A percentile compares a stretch with the other conserved stretches of the same genome.
Conservation (phyloP, 2,113 vertebrate species). For the Nycticryphes semicollaris region DNA sequence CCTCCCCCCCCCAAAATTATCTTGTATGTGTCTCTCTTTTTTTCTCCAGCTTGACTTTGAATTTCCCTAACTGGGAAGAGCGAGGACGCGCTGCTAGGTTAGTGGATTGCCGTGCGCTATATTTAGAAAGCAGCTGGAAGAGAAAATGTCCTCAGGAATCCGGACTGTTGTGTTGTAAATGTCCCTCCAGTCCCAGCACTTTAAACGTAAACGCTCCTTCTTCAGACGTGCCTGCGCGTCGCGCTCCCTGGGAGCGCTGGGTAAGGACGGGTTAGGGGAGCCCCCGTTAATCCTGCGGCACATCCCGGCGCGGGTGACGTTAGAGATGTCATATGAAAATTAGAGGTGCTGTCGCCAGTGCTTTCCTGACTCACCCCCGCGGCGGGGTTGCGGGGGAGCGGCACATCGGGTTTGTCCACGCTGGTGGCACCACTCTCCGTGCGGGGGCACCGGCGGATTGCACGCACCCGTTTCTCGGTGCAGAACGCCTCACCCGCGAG, state of each 20-base stretch:
- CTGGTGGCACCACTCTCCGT: neutral
- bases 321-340: neutral
- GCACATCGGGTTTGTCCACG: neutral
- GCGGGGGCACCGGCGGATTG: neutral
- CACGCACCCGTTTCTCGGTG: neutral
- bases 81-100: neutral
- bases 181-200: neutral
- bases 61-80: neutral
- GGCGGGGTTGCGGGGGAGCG: neutral
- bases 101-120: neutral
- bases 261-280: neutral
- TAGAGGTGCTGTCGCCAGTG: neutral
- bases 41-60: neutral
- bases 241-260: neutral
- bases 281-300: neutral
- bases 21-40: neutral
- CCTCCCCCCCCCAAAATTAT: neutral
- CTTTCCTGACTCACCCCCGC: neutral
- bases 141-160: neutral
- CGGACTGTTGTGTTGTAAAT: neutral
- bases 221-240: neutral
- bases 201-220: neutral
- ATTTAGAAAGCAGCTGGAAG: constrained; percentile 24
- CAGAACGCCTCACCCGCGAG: neutral
- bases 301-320: neutral